Conservation (phyloP, 1,140 invertebrate species). For the Drosophila dunni region DNA sequence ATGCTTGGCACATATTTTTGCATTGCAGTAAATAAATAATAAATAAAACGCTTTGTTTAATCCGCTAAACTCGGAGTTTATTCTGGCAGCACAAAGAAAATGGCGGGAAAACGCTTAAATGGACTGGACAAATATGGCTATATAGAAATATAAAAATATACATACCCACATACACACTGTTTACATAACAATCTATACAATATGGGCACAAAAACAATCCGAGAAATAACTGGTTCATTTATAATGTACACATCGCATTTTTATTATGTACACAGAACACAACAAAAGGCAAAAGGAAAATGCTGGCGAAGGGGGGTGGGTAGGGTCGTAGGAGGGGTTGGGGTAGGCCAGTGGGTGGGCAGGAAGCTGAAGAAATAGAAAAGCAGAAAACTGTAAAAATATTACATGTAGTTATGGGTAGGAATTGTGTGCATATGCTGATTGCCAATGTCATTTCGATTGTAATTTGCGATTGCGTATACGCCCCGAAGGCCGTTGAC, state of each 20-base stretch:
- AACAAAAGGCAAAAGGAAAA: conserved; percentile 18
- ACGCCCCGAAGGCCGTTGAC: conserved; percentile 21
- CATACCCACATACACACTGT: conserved; percentile 11
- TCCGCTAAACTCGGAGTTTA: conserved; percentile 67
- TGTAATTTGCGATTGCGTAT: conserved; percentile 35
- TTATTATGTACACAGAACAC: conserved; percentile 46
- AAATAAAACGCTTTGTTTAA: conserved; percentile 75
- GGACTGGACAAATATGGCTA: conserved; percentile 8
- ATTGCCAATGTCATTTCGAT: conserved; percentile 44
- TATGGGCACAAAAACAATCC: conserved; percentile 29
- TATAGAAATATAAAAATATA: neutral
- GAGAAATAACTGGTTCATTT: conserved; percentile 65
- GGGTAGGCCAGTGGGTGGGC: neutral
- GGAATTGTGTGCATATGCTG: conserved; percentile 57
- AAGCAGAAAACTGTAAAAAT: conserved; percentile 54
- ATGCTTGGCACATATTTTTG: conserved; percentile 38
- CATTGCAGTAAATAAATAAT: conserved; percentile 52
- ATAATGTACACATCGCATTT: conserved; percentile 57
- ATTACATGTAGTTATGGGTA: conserved; percentile 38
- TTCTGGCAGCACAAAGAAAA: conserved; percentile 29
- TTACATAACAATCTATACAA: conserved; percentile 29
- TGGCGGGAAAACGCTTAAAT: conserved; percentile 41
- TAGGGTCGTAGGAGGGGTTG: conserved; percentile 5
- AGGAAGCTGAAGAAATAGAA: conserved; percentile 1
- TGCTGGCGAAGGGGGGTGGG: neutral